Evolutionary conservation across 2,797 vertebrate genomes (phyloP), one percentile per base, ranked within the genome.

Genomic region (Leucoraja ocellata): DNA sequence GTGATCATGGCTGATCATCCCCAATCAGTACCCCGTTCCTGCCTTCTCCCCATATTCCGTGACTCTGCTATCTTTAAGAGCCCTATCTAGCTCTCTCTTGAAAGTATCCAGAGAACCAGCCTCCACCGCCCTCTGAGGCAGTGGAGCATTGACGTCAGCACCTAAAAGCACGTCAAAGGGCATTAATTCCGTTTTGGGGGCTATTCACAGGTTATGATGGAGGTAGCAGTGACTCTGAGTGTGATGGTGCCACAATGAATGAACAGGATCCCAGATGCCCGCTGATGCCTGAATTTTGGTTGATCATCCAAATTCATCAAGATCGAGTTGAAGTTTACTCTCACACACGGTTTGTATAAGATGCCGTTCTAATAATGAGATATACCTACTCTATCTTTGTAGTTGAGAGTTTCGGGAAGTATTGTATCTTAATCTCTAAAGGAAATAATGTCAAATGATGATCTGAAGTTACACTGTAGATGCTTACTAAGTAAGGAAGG

Each of bases 251-350:
- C 0, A 95, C 95, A 4, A 96, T 97, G 94, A 97, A 97, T 0
- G 98, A 98, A 65, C 97, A 97, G 93, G 98, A 99, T 58, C 94
- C 96, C 61, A 97, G 96, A 94, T 95, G 95, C 65, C 96, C 97
- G 0, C 97, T 98, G 65, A 97, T 99, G 97, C 98, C 99, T 0
- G 97, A 98, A 94, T 99, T 99, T 96, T 99, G 99, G 99, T 97
- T 99, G 86, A 98, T 99, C 79, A 95, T 98, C 78, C 96, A 97
- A 94, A 97, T 99, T 93, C 97, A 98, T 61, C 98, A 98, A 94
- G 99, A 99, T 95, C 96, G 98, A 94, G 98, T 99, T 77, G 98
- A 98, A 94, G 98, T 99, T n/a, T 99, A 97, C 94, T 98, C 98
- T 54, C 99, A 99, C 61, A 97, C 98, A 93, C 97, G 98, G 98